phyloP scores from a whole-genome alignment of 2,888 invertebrate genomes.

The Lottia gigantea region DNA sequence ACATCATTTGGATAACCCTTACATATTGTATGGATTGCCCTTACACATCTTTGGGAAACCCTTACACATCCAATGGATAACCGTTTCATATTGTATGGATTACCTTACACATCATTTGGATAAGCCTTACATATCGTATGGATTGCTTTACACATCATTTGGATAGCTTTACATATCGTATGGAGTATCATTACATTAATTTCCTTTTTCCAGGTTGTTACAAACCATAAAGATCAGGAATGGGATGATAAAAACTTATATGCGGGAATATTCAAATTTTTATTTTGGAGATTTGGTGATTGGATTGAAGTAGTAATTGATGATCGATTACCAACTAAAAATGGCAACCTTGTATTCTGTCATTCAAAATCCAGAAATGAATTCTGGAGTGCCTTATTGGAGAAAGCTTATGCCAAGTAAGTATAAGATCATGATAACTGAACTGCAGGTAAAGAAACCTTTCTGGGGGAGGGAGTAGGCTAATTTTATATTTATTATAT shows the following conservation, averaged over 20 bases:
- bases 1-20: too few relatives aligned
- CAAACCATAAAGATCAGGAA: slow-evolving; percentile 70
- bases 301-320: slow-evolving; percentile 74
- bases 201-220: slow-evolving; percentile 70
- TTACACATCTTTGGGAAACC: too few relatives aligned
- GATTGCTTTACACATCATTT: too few relatives aligned
- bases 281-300: slow-evolving; percentile 73
- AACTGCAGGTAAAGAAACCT: background rate
- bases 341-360: slow-evolving; percentile 72
- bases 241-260: slow-evolving; percentile 69
- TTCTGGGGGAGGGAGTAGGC: too few relatives aligned
- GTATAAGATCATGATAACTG: slow-evolving; percentile 32
- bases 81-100: too few relatives aligned
- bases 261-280: slow-evolving; percentile 72
- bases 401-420: slow-evolving; percentile 76
- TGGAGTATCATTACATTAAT: too few relatives aligned
- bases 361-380: slow-evolving; percentile 72
- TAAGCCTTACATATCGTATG: too few relatives aligned
- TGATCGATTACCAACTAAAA: slow-evolving; percentile 73
- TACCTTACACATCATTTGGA: too few relatives aligned
- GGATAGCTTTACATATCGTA: too few relatives aligned
- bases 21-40: too few relatives aligned
- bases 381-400: slow-evolving; percentile 74
- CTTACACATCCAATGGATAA: too few relatives aligned
- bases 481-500: too few relatives aligned